These are phyloP conservation scores for Oscheius myriophilus DNA, from an alignment of 2,888 invertebrate species.

Conservation along the genomic window DNA sequence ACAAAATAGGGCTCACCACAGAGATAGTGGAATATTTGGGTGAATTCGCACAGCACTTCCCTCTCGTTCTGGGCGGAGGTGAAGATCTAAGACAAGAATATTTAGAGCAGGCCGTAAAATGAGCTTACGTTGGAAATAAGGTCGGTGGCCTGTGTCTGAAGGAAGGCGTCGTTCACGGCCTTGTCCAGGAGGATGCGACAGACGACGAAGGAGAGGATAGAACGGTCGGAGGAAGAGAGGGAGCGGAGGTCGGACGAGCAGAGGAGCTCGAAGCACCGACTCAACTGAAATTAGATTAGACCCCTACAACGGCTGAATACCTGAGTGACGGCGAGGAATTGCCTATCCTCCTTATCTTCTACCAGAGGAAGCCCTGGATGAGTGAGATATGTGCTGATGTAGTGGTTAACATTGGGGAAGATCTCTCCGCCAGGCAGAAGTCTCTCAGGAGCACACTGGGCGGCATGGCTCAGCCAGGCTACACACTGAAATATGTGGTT, in stretches of 20 bases:
- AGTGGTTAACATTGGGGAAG: conserved; percentile 7
- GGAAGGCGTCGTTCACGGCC: too few species aligned
- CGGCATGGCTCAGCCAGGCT: conserved; percentile 26
- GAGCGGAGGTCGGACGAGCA: neutral
- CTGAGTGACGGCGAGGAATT: neutral
- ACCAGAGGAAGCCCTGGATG: conserved; percentile 3
- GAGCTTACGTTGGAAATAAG: neutral
- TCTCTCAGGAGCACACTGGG: conserved; percentile 4
- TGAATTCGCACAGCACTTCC: neutral
- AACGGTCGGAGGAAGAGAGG: neutral
- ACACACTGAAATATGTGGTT: conserved; percentile 21
- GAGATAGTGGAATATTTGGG: neutral
- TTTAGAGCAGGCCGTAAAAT: neutral
- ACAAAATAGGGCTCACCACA: neutral
- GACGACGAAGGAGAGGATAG: conserved; percentile 19
- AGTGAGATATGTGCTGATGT: neutral
- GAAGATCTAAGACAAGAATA: neutral
- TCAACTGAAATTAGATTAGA: conserved; percentile 4
- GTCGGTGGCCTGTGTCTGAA: too few species aligned
- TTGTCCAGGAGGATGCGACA: conserved; percentile 13
- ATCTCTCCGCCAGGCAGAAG: conserved; percentile 23
- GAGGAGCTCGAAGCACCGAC: conserved; percentile 8
- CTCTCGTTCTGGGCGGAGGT: neutral
- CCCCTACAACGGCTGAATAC: neutral
- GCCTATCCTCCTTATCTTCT: neutral